A percentile compares a stretch with the other conserved stretches of the same genome.
Evolutionary conservation across 92 coral and sea anemone genomes (phyloP).

Genomic region (Meandrina meandrites): DNA sequence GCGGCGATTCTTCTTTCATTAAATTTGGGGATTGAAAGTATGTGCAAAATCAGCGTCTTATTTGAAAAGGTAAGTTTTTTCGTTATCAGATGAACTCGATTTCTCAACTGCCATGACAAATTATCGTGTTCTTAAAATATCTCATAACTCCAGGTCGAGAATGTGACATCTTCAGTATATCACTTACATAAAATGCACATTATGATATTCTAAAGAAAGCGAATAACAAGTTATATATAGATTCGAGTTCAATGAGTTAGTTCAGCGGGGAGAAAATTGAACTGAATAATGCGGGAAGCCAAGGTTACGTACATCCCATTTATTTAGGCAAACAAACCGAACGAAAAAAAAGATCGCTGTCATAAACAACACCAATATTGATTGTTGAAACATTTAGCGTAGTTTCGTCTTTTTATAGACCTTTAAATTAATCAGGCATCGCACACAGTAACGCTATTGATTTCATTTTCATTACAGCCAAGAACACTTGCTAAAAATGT

Average conservation of each 20-base stretch:
- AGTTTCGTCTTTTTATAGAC: not conserved
- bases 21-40: not conserved
- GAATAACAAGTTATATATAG: not conserved
- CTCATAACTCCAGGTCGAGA: not conserved
- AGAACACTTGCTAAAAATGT: not conserved
- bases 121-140: not conserved
- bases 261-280: not conserved
- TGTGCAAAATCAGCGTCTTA: not conserved
- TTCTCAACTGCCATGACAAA: not conserved
- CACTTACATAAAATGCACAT: not conserved
- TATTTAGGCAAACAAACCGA: not conserved
- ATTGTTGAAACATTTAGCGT: not conserved
- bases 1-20: not conserved
- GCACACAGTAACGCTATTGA: not conserved
- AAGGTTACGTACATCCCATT: not conserved
- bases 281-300: not conserved
- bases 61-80: not conserved
- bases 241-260: not conserved
- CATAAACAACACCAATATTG: not conserved
- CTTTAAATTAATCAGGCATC: not conserved
- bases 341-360: not conserved
- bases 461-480: not conserved
- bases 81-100: not conserved
- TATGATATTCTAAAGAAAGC: not conserved
- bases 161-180: not conserved